Conservation (phyloP, 1,140 invertebrate species). For the Brachionus plicatilis region DNA sequence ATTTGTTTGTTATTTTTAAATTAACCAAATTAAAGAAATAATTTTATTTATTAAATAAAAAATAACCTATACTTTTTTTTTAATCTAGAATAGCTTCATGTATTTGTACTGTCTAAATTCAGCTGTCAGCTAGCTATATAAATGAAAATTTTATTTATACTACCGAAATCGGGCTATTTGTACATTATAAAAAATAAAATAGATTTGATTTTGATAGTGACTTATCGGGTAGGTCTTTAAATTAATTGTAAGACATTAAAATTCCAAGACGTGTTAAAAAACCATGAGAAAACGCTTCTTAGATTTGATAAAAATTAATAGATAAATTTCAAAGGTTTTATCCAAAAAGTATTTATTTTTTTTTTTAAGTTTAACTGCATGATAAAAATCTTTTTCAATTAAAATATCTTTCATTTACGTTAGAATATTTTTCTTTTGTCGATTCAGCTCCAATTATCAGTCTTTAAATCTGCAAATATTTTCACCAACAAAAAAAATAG, state of each 20-base stretch:
- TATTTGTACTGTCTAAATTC: not conserved
- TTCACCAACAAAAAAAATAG: not conserved
- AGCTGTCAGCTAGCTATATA: not conserved
- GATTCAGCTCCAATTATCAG: not conserved
- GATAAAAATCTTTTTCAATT: slow-evolving; percentile 36
- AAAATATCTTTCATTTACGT: slow-evolving; percentile 35
- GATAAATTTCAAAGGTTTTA: slow-evolving; percentile 34
- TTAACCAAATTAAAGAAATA: not conserved
- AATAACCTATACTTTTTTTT: not conserved
- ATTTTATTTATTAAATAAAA: not conserved
- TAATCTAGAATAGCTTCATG: not conserved
- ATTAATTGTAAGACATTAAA: not conserved
- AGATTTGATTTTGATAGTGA: not conserved
- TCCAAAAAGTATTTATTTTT: slow-evolving; percentile 26
- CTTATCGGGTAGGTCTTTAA: not conserved
- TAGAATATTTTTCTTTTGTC: slow-evolving; percentile 9
- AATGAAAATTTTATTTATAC: not conserved
- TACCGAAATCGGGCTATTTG: not conserved
- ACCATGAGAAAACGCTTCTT: not conserved
- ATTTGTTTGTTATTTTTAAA: not conserved
- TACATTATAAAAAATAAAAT: not conserved
- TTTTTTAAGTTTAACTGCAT: slow-evolving; percentile 6
- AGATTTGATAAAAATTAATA: slow-evolving; percentile 26
- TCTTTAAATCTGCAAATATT: slow-evolving; percentile 14
- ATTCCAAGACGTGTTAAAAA: slow-evolving; percentile 32